Evolutionary conservation across 2,113 vertebrate genomes (phyloP).

Genomic region (Hepsetus odoe): DNA sequence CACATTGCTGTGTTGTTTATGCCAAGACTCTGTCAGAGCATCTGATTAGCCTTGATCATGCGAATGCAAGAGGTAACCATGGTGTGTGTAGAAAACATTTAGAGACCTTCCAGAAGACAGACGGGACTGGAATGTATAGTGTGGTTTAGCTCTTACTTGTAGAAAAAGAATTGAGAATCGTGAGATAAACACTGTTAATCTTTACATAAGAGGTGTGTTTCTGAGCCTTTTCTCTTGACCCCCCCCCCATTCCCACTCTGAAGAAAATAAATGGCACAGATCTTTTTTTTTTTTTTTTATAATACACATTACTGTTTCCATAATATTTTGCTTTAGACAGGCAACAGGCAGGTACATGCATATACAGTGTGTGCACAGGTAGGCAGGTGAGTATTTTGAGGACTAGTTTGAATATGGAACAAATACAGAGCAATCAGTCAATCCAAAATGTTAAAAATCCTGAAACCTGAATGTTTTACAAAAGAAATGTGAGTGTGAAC

Average conservation of each 20-base stretch:
- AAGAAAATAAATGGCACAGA: constrained; percentile 52
- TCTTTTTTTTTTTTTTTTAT: constrained; percentile 31
- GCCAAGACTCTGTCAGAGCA: constrained; percentile 45
- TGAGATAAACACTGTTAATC: not conserved
- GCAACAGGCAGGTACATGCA: not conserved
- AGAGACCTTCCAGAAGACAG: not conserved
- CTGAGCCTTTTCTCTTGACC: not conserved
- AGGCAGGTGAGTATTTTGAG: no score
- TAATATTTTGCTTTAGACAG: constrained; percentile 51
- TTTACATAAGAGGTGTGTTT: constrained; percentile 11
- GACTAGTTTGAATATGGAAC: no score
- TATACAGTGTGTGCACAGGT: no score
- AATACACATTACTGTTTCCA: constrained; percentile 52
- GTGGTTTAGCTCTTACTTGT: not conserved
- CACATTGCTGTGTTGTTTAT: constrained; percentile 64
- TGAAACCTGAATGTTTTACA: no score
- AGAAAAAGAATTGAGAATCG: not conserved
- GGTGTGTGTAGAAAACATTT: constrained; percentile 40
- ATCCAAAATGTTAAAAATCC: no score
- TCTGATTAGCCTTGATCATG: constrained; percentile 55
- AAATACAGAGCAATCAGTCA: no score
- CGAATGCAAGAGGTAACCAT: constrained; percentile 52
- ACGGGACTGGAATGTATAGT: not conserved
- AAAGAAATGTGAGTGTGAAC: no score
- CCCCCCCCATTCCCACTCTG: constrained; percentile 19